These are phyloP conservation scores for Silurus aristotelis DNA, from an alignment of 2,797 vertebrate genomes.

Conservation along the genomic window DNA sequence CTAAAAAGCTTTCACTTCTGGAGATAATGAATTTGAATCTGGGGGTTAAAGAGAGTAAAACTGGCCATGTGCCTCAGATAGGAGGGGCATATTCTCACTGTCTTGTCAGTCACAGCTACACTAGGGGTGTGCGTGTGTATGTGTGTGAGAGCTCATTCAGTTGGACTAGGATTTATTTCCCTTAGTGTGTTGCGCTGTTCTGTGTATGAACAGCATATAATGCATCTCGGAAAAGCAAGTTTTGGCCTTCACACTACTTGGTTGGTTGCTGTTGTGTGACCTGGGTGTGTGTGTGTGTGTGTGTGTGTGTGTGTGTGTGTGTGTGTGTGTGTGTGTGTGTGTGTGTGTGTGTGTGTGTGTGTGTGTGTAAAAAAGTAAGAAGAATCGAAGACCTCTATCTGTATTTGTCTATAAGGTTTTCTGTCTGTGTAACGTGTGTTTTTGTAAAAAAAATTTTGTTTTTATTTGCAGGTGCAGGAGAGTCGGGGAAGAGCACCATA, in stretches of 20 bases:
- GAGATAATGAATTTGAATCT: not conserved
- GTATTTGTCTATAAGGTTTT: not conserved
- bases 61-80: not conserved
- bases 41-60: not conserved
- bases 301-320: not conserved
- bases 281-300: too few relatives aligned
- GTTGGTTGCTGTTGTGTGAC: too few relatives aligned
- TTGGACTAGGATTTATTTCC: too few relatives aligned
- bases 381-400: not conserved
- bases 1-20: not conserved
- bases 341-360: not conserved
- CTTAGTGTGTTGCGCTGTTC: too few relatives aligned
- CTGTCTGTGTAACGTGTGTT: not conserved
- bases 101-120: not conserved
- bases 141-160: not conserved
- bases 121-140: not conserved
- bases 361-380: not conserved
- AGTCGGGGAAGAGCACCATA: constrained; percentile 85
- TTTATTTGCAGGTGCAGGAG: constrained; percentile 81
- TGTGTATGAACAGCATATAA: too few relatives aligned
- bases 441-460: not conserved
- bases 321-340: not conserved
- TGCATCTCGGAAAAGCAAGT: too few relatives aligned
- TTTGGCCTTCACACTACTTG: too few relatives aligned
- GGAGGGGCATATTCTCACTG: not conserved